Conservation (phyloP, 2,113 vertebrate species). For the Forbesichthys papilliferus region DNA sequence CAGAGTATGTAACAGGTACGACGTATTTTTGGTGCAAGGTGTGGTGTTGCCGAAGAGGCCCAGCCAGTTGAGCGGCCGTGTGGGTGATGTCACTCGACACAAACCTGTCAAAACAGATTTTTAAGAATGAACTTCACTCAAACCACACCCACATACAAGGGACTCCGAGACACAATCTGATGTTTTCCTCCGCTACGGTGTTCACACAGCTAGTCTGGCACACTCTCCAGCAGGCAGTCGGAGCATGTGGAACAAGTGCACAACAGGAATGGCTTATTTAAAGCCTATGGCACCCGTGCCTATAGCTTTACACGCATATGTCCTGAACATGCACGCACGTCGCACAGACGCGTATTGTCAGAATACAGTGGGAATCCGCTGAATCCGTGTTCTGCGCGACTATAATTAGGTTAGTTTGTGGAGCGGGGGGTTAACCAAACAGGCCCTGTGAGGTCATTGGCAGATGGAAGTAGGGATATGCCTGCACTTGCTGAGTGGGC, state of each 20-base stretch:
- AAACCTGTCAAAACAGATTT: neutral
- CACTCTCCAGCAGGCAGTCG: constrained; percentile 12
- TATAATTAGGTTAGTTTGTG: constrained; percentile 80
- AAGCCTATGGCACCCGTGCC: constrained; percentile 21
- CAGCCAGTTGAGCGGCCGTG: constrained; percentile 29
- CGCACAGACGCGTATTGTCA: constrained; percentile 40
- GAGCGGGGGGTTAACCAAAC: constrained; percentile 79
- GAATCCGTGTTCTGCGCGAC: constrained; percentile 69
- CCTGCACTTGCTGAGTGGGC: constrained; percentile 82
- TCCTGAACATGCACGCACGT: constrained; percentile 9
- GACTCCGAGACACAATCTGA: neutral
- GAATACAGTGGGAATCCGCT: constrained; percentile 68
- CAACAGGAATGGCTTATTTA: constrained; percentile 41
- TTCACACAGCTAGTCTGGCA: neutral
- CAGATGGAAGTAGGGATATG: constrained; percentile 79
- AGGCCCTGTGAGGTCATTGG: constrained; percentile 78
- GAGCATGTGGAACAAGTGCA: constrained; percentile 35
- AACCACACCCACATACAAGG: constrained; percentile 34
- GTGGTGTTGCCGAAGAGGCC: constrained; percentile 6
- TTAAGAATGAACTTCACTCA: constrained; percentile 4
- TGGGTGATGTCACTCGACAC: neutral
- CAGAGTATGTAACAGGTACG: no score
- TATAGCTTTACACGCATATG: neutral
- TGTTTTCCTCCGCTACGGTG: constrained; percentile 3
- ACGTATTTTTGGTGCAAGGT: no score